Evolutionary conservation across 1,140 invertebrate genomes (phyloP).

Genomic region (Hylaeus volcanicus): DNA sequence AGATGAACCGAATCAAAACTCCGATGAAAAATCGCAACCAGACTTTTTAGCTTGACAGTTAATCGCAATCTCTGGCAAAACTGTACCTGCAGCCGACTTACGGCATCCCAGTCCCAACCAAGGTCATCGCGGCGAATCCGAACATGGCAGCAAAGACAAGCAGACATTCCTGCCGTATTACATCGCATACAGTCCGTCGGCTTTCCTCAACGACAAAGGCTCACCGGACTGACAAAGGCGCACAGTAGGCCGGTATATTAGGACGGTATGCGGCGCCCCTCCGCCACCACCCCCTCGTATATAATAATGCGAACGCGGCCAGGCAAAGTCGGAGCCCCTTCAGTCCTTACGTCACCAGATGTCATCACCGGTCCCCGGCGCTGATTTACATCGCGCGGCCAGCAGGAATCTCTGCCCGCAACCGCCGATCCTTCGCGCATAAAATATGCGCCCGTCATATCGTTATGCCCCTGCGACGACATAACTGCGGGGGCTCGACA

Average conservation of each 20-base stretch:
- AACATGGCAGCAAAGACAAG: conserved; percentile 33
- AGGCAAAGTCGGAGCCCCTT: conserved; percentile 38
- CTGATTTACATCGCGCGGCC: conserved; percentile 70
- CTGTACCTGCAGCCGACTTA: not conserved
- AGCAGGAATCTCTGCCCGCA: conserved; percentile 50
- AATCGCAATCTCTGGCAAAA: not conserved
- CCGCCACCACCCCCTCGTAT: conserved; percentile 37
- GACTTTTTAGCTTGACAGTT: too few species aligned
- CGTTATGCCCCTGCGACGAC: conserved; percentile 62
- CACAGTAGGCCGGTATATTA: conserved; percentile 70
- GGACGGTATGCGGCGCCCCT: conserved; percentile 68
- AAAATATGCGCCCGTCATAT: conserved; percentile 72
- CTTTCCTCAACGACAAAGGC: conserved; percentile 74
- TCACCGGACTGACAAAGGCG: conserved; percentile 68
- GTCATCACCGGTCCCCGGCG: conserved; percentile 62
- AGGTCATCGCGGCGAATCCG: conserved; percentile 31
- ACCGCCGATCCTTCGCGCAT: conserved; percentile 63
- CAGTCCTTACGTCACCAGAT: conserved; percentile 68
- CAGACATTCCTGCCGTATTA: conserved; percentile 64
- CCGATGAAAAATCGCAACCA: too few species aligned
- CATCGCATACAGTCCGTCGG: conserved; percentile 74
- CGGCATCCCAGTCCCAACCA: not conserved
- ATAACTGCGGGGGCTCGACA: conserved; percentile 61
- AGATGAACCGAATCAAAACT: too few species aligned
- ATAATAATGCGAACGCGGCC: conserved; percentile 61